Percentiles rank a stretch among this genome's conserved stretches.
phyloP scores from a whole-genome alignment of 2,113 vertebrate genomes.

The Lanius collurio region DNA sequence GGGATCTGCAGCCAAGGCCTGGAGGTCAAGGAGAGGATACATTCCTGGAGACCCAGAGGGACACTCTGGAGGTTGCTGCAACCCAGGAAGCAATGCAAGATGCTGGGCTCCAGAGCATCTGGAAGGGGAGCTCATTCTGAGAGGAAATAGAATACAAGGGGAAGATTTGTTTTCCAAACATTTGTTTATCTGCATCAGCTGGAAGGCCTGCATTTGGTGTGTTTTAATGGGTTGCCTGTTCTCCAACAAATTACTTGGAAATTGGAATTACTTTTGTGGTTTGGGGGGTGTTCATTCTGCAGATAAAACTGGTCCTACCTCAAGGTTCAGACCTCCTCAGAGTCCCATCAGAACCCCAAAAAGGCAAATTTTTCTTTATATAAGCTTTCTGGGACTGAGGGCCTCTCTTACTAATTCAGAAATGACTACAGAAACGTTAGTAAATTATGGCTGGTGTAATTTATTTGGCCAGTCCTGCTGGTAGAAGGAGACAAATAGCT shows the following conservation, averaged over 20 bases:
- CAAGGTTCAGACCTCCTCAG: neutral
- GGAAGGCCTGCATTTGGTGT: neutral
- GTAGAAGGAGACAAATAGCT: neutral
- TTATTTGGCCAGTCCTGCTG: neutral
- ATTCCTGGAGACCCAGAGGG: slow-evolving; percentile 62
- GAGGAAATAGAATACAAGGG: neutral
- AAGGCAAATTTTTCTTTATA: neutral
- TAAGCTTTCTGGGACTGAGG: neutral
- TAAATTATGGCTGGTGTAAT: neutral
- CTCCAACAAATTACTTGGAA: neutral
- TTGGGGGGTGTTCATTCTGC: neutral
- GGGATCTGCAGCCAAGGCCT: neutral
- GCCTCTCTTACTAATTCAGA: neutral
- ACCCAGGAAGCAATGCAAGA: neutral
- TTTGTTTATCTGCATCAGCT: neutral
- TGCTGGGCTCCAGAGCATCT: slow-evolving; percentile 13
- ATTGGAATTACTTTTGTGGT: neutral
- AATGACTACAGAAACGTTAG: neutral
- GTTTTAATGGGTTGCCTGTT: neutral
- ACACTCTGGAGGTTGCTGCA: slow-evolving; percentile 3
- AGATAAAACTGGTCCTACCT: neutral
- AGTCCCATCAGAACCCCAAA: neutral
- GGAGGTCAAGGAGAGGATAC: slow-evolving; percentile 54
- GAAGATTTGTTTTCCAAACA: neutral
- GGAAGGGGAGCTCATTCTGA: slow-evolving; percentile 6